Evolutionary conservation across 2,797 vertebrate species (phyloP).

Genomic region (Malurus leucopterus): DNA sequence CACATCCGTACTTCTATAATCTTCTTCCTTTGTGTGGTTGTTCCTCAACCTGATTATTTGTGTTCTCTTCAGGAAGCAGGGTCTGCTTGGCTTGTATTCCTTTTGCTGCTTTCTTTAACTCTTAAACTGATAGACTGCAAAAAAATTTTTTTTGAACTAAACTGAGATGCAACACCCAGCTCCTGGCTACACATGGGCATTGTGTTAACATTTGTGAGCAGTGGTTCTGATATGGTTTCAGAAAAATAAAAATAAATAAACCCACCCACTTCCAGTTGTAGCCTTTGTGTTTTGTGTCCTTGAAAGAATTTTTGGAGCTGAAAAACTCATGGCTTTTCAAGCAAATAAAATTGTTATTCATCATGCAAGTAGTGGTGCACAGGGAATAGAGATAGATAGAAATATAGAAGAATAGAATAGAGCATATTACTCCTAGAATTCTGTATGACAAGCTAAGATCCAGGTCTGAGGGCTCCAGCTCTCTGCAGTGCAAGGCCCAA

Average conservation of each 20-base stretch:
- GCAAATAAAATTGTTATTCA: not conserved
- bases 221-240: not conserved
- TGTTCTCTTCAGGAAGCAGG: fast-evolving
- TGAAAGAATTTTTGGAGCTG: not conserved
- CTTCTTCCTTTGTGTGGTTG: not conserved
- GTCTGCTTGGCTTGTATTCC: not conserved
- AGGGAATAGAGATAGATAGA: not conserved
- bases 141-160: not conserved
- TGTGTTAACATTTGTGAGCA: not conserved
- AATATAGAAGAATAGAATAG: not conserved
- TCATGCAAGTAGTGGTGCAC: fast-evolving
- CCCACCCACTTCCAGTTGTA: not conserved
- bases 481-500: not conserved
- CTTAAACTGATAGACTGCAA: not conserved
- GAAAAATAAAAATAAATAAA: not conserved
- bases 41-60: not conserved
- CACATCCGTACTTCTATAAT: not conserved
- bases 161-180: not conserved
- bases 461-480: not conserved
- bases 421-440: not conserved
- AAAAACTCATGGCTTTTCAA: not conserved
- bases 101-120: not conserved
- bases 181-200: not conserved
- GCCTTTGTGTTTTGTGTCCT: not conserved
- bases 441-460: not conserved